Evolutionary conservation across 1,140 invertebrate genomes (phyloP), one percentile per base, ranked within the genome.

Genomic region (Drosophila triauraria): DNA sequence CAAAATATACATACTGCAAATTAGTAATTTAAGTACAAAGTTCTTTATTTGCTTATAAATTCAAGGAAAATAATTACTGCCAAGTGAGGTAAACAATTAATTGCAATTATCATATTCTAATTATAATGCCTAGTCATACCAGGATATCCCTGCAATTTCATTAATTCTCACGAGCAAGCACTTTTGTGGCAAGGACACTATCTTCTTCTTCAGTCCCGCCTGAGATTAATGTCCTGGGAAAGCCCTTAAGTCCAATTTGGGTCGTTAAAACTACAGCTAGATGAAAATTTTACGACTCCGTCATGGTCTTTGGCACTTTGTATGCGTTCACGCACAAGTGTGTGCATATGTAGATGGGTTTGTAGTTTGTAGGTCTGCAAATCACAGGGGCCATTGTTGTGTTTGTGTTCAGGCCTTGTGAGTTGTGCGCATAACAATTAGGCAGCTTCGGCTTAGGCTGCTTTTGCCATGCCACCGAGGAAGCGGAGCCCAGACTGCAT

Each of bases 401-500:
- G 63, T 61, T 80, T 63, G 51, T 75, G 71, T 61, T 53, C 50
- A 53, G 47, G 68, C 75, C 65, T 23, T 80, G 65, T 70, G 82
- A 80, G 79, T 60, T 72, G 71, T 67, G 74, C 63, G 70, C 64
- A 64, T 76, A 85, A 90, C 81, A 88, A 88, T 88, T 88, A 88
- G 85, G 70, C 85, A 78, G 85, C 77, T 78, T 83, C 74, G 84
- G 62, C 60, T 83, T 88, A 80, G 84, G 65, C 56, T 67, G 69
- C 50, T 60, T 58, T 53, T 53, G 30, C 50, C 30, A 32, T 65
- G 65, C 67, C 44, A 61, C 44, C 57, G 63, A 48, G 51, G 30
- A 32, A 35, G 57, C 47, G 69, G 68, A 51, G 60, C 30, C 53
- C 67, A 62, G 77, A 61, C 61, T 71, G 59, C 71, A 84, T 75